Evolutionary conservation across 2,113 vertebrate species (phyloP), one percentile per base, ranked within the genome.

Genomic region (Rhagologus leucostigma): DNA sequence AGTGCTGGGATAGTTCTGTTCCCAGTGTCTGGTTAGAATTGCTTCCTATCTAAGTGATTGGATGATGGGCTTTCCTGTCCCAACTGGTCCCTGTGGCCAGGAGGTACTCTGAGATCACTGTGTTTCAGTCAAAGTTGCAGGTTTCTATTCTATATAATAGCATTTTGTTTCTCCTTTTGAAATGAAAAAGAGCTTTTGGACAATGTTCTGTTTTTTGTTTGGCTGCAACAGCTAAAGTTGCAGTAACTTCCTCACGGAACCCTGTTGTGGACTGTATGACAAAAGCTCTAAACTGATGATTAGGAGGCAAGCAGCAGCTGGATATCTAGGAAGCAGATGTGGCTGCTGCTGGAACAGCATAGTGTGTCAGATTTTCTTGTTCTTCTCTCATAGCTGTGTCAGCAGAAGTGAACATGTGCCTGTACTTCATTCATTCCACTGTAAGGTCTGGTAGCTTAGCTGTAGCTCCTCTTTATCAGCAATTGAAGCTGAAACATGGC

Each of bases 71-170:
- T 93, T 90, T 87, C 50, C 65, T 39, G 41, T 92, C 82, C 63
- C 49, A 63, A 0, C 42, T 90, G 79, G 64, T 86, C 64, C 60
- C 32, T 90, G 53, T 74, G 87, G 57, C 78, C 80, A 88, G 79
- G 84, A 91, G 49, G 52, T 87, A 89, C 80, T 89, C 73, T 70
- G 76, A 90, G 42, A 94, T 92, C 86, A 92, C 78, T 95, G 89
- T 95, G 87, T 95, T 96, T 89, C 63, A 39, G 62, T 94, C 69
- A 37, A 67, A 97, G 75, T 89, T 93, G 56, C 52, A 87, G 59
- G 95, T 89, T 97, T 98, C 91, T 97, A n/a, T 97, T 97, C 94
- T 97, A 32, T 86, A 75, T 85, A 96, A 93, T 84, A 91, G 65
- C 56, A 95, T 94, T 91, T 93, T 90, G 68, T 91, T 96, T 96